A percentile compares a stretch with the other conserved stretches of the same genome.
Conservation (phyloP, 1,140 invertebrate species). For the Drosophila sulfurigaster region DNA sequence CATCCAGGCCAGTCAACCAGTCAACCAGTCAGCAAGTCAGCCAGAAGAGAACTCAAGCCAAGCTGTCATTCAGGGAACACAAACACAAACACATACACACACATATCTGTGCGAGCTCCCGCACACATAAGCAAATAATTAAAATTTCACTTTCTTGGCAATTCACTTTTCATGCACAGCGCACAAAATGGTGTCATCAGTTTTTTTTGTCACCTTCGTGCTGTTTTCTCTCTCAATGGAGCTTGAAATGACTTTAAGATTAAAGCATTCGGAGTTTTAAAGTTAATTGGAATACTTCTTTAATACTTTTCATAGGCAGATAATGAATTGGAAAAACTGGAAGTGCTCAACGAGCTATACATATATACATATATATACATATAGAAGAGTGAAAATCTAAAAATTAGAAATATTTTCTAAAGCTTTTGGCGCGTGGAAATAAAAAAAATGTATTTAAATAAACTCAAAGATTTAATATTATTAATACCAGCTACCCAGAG, state of each 20-base stretch:
- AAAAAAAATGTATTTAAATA: no score
- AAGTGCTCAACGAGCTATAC: no score
- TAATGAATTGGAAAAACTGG: no score
- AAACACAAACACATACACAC: slow-evolving; percentile 20
- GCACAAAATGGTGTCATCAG: slow-evolving; percentile 76
- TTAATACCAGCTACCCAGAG: no score
- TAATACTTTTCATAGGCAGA: no score
- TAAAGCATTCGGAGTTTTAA: background rate
- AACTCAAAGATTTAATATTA: no score
- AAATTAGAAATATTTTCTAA: no score
- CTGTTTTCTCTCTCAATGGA: slow-evolving; percentile 1
- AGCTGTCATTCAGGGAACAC: slow-evolving; percentile 73
- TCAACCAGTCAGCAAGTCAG: slow-evolving; percentile 39
- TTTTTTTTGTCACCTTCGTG: slow-evolving; percentile 52
- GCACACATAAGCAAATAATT: slow-evolving; percentile 72
- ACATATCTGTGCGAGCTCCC: background rate
- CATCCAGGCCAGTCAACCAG: slow-evolving; percentile 65
- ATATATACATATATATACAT: no score
- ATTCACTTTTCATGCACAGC: slow-evolving; percentile 72
- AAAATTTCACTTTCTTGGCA: slow-evolving; percentile 83
- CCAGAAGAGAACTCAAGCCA: slow-evolving; percentile 38
- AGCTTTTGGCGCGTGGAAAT: no score
- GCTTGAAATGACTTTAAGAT: slow-evolving; percentile 5
- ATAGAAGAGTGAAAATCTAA: no score
- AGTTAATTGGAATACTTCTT: background rate